These are phyloP conservation scores for Erebia epiphron DNA, from an alignment of 2,888 invertebrate species.

Conservation along the genomic window DNA sequence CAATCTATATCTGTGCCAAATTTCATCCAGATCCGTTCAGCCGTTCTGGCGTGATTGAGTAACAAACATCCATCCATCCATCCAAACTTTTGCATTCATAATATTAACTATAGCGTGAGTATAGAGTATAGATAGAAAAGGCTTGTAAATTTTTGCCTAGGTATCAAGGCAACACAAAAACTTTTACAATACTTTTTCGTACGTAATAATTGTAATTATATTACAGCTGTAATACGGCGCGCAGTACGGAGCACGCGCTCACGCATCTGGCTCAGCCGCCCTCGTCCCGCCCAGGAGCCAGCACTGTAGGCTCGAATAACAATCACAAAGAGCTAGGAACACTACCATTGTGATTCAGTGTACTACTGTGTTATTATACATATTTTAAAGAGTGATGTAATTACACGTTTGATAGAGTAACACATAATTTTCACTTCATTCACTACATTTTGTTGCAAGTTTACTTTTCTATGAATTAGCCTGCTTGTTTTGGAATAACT, in stretches of 20 bases:
- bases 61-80: too few species aligned
- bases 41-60: too few species aligned
- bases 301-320: conserved; percentile 55
- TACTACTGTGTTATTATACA: conserved; percentile 43
- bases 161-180: background rate
- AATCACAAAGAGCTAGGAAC: conserved; percentile 42
- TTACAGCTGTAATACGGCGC: conserved; percentile 18
- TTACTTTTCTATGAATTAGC: conserved; percentile 4
- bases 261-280: conserved; percentile 65
- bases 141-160: background rate
- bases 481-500: background rate
- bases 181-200: background rate
- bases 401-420: conserved; percentile 26
- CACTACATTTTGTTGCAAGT: background rate
- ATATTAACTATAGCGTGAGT: too few species aligned
- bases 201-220: conserved; percentile 31
- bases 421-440: conserved; percentile 11
- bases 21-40: too few species aligned
- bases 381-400: conserved; percentile 32
- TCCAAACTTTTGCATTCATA: too few species aligned
- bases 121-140: too few species aligned
- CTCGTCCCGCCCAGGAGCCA: conserved; percentile 60
- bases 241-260: conserved; percentile 47
- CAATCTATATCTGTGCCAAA: too few species aligned
- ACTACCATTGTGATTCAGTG: conserved; percentile 42